Evolutionary conservation across 2,113 vertebrate genomes (phyloP).

Genomic region (Heterotis niloticus): DNA sequence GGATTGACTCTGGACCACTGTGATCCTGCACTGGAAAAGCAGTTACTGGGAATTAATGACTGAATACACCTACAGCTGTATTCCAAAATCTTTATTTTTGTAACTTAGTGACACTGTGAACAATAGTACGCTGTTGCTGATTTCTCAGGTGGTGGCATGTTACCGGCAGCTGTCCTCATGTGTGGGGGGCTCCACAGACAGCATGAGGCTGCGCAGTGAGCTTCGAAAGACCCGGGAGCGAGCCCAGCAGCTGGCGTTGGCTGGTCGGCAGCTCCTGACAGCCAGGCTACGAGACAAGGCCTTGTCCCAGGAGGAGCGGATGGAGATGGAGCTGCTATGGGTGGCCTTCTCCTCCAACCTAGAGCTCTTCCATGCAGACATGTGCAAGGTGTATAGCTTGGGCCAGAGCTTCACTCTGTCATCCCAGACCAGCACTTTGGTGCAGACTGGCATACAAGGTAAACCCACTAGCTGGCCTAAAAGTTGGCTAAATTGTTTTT

Average conservation of each 20-base stretch:
- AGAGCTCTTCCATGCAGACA: conserved; percentile 70
- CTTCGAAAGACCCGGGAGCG: conserved; percentile 61
- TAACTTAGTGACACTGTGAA: too few species aligned
- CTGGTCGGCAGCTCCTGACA: conserved; percentile 59
- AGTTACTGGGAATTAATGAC: too few species aligned
- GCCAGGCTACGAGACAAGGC: conserved; percentile 61
- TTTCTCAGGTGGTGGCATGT: conserved; percentile 69
- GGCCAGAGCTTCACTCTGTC: conserved; percentile 55
- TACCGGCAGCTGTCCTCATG: conserved; percentile 68
- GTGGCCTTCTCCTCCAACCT: conserved; percentile 71
- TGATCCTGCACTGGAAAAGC: too few species aligned
- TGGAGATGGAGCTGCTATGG: conserved; percentile 70
- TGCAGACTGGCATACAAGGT: conserved; percentile 72
- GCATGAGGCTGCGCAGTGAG: conserved; percentile 60
- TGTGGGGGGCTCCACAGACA: conserved; percentile 66
- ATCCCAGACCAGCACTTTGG: conserved; percentile 40
- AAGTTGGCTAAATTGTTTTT: background rate
- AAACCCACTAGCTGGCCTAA: conserved; percentile 6
- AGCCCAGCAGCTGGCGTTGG: conserved; percentile 54
- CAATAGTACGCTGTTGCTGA: too few species aligned
- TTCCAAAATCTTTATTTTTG: too few species aligned
- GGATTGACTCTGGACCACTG: too few species aligned
- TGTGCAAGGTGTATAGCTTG: conserved; percentile 70
- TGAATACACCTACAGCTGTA: too few species aligned
- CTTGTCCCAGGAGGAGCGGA: conserved; percentile 56